Evolutionary conservation across 1,140 invertebrate species (phyloP).

Genomic region (Leptopilina clavipes): DNA sequence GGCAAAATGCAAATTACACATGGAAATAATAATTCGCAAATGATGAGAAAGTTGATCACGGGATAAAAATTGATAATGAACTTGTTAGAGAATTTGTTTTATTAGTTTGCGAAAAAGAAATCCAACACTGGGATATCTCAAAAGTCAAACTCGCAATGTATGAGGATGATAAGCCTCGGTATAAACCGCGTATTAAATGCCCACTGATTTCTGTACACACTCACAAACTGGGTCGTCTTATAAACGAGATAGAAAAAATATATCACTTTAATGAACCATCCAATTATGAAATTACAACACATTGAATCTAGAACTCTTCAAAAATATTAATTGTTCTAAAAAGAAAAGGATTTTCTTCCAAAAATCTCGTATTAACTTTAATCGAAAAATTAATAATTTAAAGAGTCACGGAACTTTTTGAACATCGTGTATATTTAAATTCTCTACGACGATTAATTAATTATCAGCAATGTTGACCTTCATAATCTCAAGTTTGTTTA

Average conservation of each 20-base stretch:
- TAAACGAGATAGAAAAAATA: slow-evolving; percentile 30
- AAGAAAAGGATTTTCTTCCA: too few relatives aligned
- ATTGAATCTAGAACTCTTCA: neutral
- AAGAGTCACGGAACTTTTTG: neutral
- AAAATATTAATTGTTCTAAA: neutral
- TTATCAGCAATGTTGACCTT: neutral
- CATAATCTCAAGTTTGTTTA: neutral
- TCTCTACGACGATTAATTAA: neutral
- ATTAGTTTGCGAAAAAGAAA: neutral
- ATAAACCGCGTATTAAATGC: slow-evolving; percentile 16
- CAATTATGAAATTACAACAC: neutral
- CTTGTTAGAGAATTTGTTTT: neutral
- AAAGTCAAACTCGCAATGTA: slow-evolving; percentile 41
- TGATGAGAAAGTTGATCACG: neutral
- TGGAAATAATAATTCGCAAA: too few relatives aligned
- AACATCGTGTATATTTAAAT: neutral
- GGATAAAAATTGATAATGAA: neutral
- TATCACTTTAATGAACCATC: slow-evolving; percentile 8
- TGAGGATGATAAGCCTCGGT: slow-evolving; percentile 48
- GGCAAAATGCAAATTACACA: too few relatives aligned
- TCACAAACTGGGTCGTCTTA: slow-evolving; percentile 20
- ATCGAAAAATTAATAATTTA: neutral
- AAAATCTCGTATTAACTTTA: too few relatives aligned
- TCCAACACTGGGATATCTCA: slow-evolving; percentile 31
- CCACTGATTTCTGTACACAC: slow-evolving; percentile 25